Base-by-base conservation (phyloP, 2,797 vertebrate species). In the Myioborus miniatus region DNA sequence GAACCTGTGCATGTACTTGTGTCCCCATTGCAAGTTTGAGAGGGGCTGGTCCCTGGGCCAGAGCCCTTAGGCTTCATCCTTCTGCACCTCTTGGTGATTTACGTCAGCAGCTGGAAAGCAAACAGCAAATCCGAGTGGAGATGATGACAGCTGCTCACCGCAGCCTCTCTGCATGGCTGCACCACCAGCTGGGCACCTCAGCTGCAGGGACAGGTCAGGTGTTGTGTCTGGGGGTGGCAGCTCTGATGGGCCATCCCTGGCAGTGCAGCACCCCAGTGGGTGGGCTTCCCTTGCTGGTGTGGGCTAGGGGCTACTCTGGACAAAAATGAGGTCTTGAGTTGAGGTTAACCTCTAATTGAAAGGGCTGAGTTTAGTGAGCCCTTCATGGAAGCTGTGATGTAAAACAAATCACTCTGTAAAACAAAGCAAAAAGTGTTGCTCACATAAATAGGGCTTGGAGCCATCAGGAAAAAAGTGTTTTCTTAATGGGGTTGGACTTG, bases 381-480 rank as follows among this genome's bases (percentile, higher is more conserved):
- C 14, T 68, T 83, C 6, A 2, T n/a, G 50, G 29, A 58, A 71
- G 75, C 36, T 50, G 24, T 64, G 50, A 44, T 7, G 4, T 52
- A 69, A 87, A 87, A 27, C 6, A 81, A 76, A 83, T 75, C 24
- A 18, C 26, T 12, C 15, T 3, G 1, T 79, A 83, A 91, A 89
- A 91, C 30, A 87, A 82, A 89, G 60, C 11, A 41, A 55, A 90
- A 72, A 20, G 6, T 0, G 0, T 59, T 0, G 0, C 58, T 91
- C 6, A 30, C 39, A 16, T 39, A 87, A 75, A 36, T 30, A 37
- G 5, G 37, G 23, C 52, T 46, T 68, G 56, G 19, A 78, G 20
- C 43, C 34, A 29, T 23, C 24, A 70, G 41, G 23, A 43, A 34
- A 53, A 69, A 69, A 29, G 15, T 21, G 3, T 76, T 84, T 87